phyloP scores from a whole-genome alignment of 2,113 vertebrate genomes.

The Etheostoma cragini region DNA sequence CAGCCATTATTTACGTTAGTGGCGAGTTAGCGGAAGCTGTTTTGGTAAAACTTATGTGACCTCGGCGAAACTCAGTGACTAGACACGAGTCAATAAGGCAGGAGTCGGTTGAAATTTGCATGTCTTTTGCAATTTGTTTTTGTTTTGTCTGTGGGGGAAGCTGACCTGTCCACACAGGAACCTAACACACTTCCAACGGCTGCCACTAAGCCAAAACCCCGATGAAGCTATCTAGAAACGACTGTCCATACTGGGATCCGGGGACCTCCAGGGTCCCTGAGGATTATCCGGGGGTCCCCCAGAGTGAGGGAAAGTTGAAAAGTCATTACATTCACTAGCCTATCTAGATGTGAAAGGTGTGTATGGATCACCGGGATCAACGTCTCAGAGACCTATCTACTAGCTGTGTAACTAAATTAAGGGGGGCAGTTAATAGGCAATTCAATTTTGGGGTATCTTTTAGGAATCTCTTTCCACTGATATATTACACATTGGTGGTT shows the following conservation, averaged over 20 bases:
- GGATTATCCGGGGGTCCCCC: neutral
- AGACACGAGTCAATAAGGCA: neutral
- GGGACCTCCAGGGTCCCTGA: neutral
- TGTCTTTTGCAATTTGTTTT: conserved; percentile 56
- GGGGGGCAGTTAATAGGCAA: neutral
- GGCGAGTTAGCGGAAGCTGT: neutral
- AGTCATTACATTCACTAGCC: too few relatives aligned
- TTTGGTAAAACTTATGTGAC: neutral
- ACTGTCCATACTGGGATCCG: neutral
- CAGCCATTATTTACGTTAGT: conserved; percentile 2
- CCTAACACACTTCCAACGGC: neutral
- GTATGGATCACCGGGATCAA: neutral
- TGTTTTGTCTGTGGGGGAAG: conserved; percentile 9
- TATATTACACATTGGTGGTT: neutral
- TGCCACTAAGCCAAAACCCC: neutral
- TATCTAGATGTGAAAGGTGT: neutral
- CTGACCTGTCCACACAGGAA: conserved; percentile 6
- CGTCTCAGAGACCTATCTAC: neutral
- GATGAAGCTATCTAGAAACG: neutral
- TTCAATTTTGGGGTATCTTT: neutral
- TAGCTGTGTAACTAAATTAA: neutral
- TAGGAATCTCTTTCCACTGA: neutral
- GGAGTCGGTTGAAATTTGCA: conserved; percentile 54
- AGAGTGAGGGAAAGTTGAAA: neutral
- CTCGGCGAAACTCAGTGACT: neutral